A percentile compares a stretch with the other conserved stretches of the same genome.
Conservation (phyloP, 2,888 invertebrate genomes). For the Athrips mouffetella region DNA sequence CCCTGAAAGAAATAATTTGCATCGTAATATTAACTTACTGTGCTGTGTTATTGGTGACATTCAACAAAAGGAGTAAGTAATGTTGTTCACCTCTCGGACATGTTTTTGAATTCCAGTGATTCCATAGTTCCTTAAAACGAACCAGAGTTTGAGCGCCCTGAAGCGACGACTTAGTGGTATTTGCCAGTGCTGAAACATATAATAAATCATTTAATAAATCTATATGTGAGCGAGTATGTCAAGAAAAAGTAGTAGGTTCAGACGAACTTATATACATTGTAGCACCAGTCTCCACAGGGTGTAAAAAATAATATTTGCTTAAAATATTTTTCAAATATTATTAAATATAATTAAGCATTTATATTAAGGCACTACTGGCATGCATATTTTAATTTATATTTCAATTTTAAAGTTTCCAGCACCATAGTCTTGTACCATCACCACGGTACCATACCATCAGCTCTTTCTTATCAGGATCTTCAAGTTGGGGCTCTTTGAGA, state of each 20-base stretch:
- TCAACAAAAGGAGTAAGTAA: neutral
- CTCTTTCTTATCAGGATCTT: constrained; percentile 63
- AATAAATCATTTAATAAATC: neutral
- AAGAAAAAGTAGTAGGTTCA: no score
- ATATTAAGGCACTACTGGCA: no score
- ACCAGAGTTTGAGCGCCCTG: constrained; percentile 96
- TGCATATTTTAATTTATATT: neutral
- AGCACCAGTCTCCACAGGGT: no score
- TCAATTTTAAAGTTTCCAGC: neutral
- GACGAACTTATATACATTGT: no score
- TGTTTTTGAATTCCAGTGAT: constrained; percentile 94
- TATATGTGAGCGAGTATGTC: neutral
- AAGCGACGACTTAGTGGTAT: constrained; percentile 96
- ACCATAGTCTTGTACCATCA: constrained; percentile 12
- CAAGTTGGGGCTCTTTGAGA: constrained; percentile 55
- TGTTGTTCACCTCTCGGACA: constrained; percentile 85
- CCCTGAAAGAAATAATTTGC: constrained; percentile 84
- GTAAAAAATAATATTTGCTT: no score
- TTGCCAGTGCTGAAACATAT: constrained; percentile 92
- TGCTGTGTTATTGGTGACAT: no score
- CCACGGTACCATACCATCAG: constrained; percentile 26
- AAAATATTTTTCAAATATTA: no score
- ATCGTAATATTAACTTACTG: no score
- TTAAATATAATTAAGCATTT: no score
- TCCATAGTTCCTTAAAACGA: constrained; percentile 96